Evolutionary conservation across 2,888 invertebrate species (phyloP).

Genomic region (Eurois occulta): DNA sequence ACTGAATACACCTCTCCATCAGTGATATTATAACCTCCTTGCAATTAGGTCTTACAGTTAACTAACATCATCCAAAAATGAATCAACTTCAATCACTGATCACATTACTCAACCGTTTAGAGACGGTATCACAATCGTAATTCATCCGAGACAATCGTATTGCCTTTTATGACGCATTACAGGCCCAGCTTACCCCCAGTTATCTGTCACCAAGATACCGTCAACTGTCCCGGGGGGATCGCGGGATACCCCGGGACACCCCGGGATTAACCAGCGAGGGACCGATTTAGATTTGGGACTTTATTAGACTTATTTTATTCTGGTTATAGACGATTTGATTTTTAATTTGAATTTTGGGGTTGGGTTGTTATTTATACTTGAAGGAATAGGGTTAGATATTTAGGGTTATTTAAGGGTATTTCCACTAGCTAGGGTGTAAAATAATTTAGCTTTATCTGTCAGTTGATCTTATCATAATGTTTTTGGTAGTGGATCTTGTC

Average conservation of each 20-base stretch:
- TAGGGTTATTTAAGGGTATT: constrained; percentile 23
- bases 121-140: constrained; percentile 77
- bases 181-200: constrained; percentile 72
- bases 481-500: too few species aligned
- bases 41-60: background rate
- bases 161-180: constrained; percentile 89
- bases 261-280: constrained; percentile 70
- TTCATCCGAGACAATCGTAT: constrained; percentile 85
- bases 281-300: constrained; percentile 65
- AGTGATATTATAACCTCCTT: background rate
- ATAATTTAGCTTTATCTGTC: constrained; percentile 19
- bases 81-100: constrained; percentile 62
- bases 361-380: constrained; percentile 46
- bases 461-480: background rate
- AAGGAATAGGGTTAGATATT: constrained; percentile 41
- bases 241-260: constrained; percentile 68
- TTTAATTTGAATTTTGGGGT: constrained; percentile 63
- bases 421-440: background rate
- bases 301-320: constrained; percentile 66
- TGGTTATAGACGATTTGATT: constrained; percentile 66
- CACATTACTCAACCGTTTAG: constrained; percentile 77
- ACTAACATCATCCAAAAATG: constrained; percentile 50
- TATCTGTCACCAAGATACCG: constrained; percentile 87
- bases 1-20: background rate
- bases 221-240: constrained; percentile 83